Conservation (phyloP, 2,888 invertebrate genomes). For the Sialis fuliginosa region DNA sequence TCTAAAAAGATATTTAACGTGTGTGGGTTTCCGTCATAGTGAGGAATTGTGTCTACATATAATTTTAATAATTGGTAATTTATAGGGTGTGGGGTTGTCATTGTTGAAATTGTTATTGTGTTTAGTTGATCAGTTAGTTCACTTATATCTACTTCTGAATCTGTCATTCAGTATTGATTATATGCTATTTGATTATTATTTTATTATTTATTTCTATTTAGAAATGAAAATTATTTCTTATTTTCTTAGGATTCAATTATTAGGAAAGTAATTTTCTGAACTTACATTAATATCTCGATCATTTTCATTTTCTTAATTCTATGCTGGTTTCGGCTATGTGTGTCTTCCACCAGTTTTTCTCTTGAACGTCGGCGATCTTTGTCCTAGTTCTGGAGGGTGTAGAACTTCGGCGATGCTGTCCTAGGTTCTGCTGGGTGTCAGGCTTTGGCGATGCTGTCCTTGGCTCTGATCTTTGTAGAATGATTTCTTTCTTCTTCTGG, state of each 20-base stretch:
- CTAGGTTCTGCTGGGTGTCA: neutral
- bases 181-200: too few species aligned
- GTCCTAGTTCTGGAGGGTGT: neutral
- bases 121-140: too few species aligned
- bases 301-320: neutral
- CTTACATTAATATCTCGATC: neutral
- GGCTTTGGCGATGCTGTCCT: neutral
- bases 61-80: neutral
- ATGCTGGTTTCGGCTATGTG: neutral
- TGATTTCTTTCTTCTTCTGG: too few species aligned
- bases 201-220: neutral
- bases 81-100: neutral
- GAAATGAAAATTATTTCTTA: neutral
- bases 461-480: too few species aligned
- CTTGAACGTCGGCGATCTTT: neutral
- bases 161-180: too few species aligned
- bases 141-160: too few species aligned
- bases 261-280: neutral
- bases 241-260: neutral
- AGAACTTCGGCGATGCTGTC: neutral
- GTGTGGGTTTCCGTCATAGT: neutral
- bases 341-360: neutral
- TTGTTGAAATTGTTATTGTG: neutral
- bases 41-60: neutral
- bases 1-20: neutral